Base-by-base conservation (phyloP, 2,888 invertebrate species). In the Rapana venosa region DNA sequence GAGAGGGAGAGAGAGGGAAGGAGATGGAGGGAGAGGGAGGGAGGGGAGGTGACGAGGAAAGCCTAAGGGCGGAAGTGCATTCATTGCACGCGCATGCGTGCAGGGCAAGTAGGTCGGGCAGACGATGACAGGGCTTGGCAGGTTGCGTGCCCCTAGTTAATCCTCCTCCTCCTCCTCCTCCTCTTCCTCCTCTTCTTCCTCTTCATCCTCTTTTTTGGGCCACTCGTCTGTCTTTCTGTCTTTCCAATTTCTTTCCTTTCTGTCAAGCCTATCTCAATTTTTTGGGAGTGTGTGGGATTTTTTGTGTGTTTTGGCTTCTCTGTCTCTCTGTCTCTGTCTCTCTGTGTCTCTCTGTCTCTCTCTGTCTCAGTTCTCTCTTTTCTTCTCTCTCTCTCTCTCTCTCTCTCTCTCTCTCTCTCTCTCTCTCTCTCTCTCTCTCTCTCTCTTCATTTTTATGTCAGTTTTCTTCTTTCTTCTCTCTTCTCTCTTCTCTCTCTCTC, bases 11-110 rank as follows among this genome's bases (percentile, higher is more conserved):
- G 61, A 22, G 61, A 20, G 61, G 15, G 61, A 22, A 4, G 15
- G 6, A 61, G 15, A 22, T 1, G 13, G 61, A 61, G 15, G 61
- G 13, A 13, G 61, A 22, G 15, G 61, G 2, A 13, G 61, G 61
- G 61, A 20, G 22, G 61, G 13, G 15, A 22, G 61, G 22, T 4
- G 74, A n/a, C 2, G 74, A 26, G 74, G 30, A 30, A 74, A 74
- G 74, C 74, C 74, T 74, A 11, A 74, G 26, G 30, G n/a, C 74
- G 74, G 74, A 74, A 74, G 74, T 74, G 74, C 74, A 74, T 74
- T 74, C n/a, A 26, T 22, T 74, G 74, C 74, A 74, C 74, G 74
- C 74, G 74, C 74, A 30, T 74, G 74, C 74, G n/a, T 26, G 74
- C 30, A 26, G 74, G 4, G 74, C 74, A 74, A 8, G 74, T 11